phyloP scores from a whole-genome alignment of 2,888 invertebrate genomes.

The Agrochola litura region DNA sequence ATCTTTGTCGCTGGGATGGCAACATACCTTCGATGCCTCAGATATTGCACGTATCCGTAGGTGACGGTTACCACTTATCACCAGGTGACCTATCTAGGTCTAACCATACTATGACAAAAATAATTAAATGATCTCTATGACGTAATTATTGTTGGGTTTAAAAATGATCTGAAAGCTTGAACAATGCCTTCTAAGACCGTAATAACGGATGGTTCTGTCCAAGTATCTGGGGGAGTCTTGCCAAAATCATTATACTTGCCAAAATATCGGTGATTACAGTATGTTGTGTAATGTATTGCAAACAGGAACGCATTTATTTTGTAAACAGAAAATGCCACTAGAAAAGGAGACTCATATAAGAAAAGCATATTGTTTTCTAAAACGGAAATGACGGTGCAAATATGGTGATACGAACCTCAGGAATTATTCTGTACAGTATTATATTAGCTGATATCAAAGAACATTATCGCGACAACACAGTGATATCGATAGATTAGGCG shows the following conservation, averaged over 20 bases:
- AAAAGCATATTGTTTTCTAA: slow-evolving; percentile 23
- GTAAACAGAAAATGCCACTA: not conserved
- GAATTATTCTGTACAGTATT: slow-evolving; percentile 50
- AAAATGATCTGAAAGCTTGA: not conserved
- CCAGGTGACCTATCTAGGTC: too few relatives aligned
- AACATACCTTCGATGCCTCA: not conserved
- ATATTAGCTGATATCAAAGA: slow-evolving; percentile 58
- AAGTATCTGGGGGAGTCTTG: too few relatives aligned
- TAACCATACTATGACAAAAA: not conserved
- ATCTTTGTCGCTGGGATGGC: not conserved
- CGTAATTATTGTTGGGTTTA: not conserved
- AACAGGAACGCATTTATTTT: not conserved
- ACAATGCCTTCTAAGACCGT: too few relatives aligned
- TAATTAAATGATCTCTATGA: not conserved
- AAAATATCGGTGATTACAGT: not conserved
- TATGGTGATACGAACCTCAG: slow-evolving; percentile 25
- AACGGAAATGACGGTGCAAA: slow-evolving; percentile 44
- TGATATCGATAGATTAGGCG: slow-evolving; percentile 49
- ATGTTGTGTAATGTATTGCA: not conserved
- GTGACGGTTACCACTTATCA: too few relatives aligned
- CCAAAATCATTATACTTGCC: not conserved
- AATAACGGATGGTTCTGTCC: too few relatives aligned
- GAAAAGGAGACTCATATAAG: not conserved
- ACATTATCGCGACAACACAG: slow-evolving; percentile 49
- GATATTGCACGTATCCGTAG: too few relatives aligned